These are phyloP conservation scores for Drosophila jambulina DNA, from an alignment of 1,140 invertebrate genomes.

Conservation along the genomic window DNA sequence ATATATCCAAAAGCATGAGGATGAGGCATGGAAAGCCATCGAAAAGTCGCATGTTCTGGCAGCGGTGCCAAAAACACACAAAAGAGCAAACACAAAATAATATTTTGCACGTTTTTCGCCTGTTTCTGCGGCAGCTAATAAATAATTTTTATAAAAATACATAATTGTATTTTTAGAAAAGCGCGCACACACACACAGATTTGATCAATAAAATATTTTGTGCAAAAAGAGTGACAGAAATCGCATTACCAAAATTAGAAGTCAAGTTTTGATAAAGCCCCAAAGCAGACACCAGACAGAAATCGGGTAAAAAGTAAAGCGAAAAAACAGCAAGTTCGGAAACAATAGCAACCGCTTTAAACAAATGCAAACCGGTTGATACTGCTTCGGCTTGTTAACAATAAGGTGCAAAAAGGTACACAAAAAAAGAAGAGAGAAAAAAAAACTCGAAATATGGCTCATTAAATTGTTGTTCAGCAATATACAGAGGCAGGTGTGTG, in stretches of 20 bases:
- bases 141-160: slow-evolving; percentile 51
- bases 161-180: slow-evolving; percentile 35
- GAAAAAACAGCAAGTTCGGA: slow-evolving; percentile 1
- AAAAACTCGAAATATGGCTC: slow-evolving; percentile 9
- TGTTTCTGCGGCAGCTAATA: slow-evolving; percentile 30
- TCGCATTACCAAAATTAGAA: slow-evolving; percentile 48
- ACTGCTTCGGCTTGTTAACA: slow-evolving; percentile 42
- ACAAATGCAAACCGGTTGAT: slow-evolving; percentile 43
- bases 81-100: slow-evolving; percentile 20
- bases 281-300: not conserved
- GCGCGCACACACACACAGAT: not conserved
- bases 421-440: not conserved
- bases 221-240: slow-evolving; percentile 15
- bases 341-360: slow-evolving; percentile 34
- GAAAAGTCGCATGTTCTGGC: slow-evolving; percentile 46
- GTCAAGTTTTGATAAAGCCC: slow-evolving; percentile 5
- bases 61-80: slow-evolving; percentile 44
- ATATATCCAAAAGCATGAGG: slow-evolving; percentile 25
- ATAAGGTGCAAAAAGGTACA: slow-evolving; percentile 41
- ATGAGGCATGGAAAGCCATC: slow-evolving; percentile 49
- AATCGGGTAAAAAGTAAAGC: slow-evolving; percentile 1
- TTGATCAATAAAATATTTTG: slow-evolving; percentile 28
- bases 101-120: slow-evolving; percentile 68
- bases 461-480: slow-evolving; percentile 24
- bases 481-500: slow-evolving; percentile 21